Percentiles rank a stretch among this genome's conserved stretches.
Evolutionary conservation across 2,113 vertebrate genomes (phyloP).

Genomic region (Thymallus thymallus): DNA sequence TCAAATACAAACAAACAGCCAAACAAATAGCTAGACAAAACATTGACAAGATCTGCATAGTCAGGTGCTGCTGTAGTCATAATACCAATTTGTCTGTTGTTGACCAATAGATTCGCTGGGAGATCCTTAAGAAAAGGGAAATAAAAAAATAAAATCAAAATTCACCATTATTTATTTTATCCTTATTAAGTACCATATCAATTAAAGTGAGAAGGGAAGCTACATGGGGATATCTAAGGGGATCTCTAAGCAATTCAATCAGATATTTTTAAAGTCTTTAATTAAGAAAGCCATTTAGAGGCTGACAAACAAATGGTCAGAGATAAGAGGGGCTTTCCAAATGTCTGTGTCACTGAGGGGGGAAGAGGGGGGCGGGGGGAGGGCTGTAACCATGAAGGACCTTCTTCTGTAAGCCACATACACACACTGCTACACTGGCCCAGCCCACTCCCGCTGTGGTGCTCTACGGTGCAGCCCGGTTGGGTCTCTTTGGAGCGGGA

Average conservation of each 20-base stretch:
- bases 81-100: slow-evolving; percentile 30
- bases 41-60: slow-evolving; percentile 33
- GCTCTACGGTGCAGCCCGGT: slow-evolving; percentile 72
- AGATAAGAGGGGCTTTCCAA: slow-evolving; percentile 33
- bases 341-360: slow-evolving; percentile 31
- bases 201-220: slow-evolving; percentile 60
- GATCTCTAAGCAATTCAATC: slow-evolving; percentile 27
- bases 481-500: slow-evolving; percentile 89
- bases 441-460: slow-evolving; percentile 29
- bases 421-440: slow-evolving; percentile 52
- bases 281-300: slow-evolving; percentile 27
- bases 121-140: slow-evolving; percentile 42
- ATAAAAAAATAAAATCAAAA: slow-evolving; percentile 45
- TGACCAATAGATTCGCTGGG: slow-evolving; percentile 46
- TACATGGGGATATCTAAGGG: slow-evolving; percentile 45
- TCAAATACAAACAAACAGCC: slow-evolving; percentile 7
- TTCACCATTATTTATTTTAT: slow-evolving; percentile 34
- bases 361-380: not conserved
- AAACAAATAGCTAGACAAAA: slow-evolving; percentile 48
- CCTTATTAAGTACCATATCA: slow-evolving; percentile 69
- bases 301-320: slow-evolving; percentile 36
- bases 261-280: slow-evolving; percentile 35
- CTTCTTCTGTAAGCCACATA: slow-evolving; percentile 35
- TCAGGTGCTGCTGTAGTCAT: slow-evolving; percentile 35
- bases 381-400: slow-evolving; percentile 5